Evolutionary conservation across 1,140 invertebrate genomes (phyloP), one percentile per base, ranked within the genome.

Genomic region (Radopholus similis): DNA sequence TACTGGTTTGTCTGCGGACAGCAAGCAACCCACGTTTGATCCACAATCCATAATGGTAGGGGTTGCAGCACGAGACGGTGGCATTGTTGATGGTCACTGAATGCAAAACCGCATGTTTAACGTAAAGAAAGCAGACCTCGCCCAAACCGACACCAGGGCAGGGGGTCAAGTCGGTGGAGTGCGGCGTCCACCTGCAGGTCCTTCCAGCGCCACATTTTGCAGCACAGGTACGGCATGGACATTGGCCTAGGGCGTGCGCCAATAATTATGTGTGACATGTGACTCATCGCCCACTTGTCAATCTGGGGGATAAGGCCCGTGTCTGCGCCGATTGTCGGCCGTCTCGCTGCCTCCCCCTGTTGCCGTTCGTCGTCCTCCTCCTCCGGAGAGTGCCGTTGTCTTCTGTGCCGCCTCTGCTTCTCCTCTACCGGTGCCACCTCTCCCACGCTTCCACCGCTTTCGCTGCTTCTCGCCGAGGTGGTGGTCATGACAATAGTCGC

Each of bases 51-150:
- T 81, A 81, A 64, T 81, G 79, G 64, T 71, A 81, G 4, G 79
- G 79, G 62, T 81, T 81, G 47, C 79, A 81, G 64, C 79, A 81
- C 28, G 77, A 79, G 30, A 81, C 77, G 21, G 79, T 81, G 3
- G 79, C 81, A 66, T 82, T 81, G 51, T 81, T 81, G n/a, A 81
- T 82, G 8, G 79, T 81, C 23, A 81, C 79, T 53, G 75, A 18
- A 47, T n/a, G 18, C n/a, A n/a, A n/a, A n/a, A n/a, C n/a, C n/a
- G n/a, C n/a, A n/a, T n/a, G 6, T 58, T 58, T 58, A 23, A 57
- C 73, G 18, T 30, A 40, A 44, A 3, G n/a, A 15, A 34, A 54
- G 8, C 37, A 18, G 15, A 49, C 42, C 59, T 21, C 70, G 72
- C 30, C 70, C 69, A 73, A 81, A 81, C 47, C 81, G 64, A 70